Evolutionary conservation across 2,888 invertebrate genomes (phyloP), one percentile per base, ranked within the genome.

Genomic region (Sarcophaga variegata): DNA sequence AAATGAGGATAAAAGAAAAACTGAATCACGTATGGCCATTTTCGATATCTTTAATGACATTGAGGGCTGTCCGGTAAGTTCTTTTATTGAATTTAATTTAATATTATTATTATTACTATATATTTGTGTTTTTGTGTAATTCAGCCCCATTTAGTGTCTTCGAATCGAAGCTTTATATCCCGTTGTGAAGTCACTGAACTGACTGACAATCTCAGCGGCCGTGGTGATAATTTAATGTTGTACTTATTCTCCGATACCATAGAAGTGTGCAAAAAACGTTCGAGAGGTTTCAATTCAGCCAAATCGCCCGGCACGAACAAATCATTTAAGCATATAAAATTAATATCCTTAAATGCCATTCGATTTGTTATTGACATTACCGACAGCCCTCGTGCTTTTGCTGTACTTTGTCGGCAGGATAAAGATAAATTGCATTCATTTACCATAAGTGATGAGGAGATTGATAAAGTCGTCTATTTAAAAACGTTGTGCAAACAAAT

Each of bases 1-100:
- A 90, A 99, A 99, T 94, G 99, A 99, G 94, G 98, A 99, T 94
- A 99, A 99, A 94, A 95, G 99, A 90, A 97, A 97, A 94, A 98
- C 99, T 0, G 99, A 99, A 94, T 97, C 97, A 17, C 98, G 98
- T 93, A 95, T 98, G 92, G 98, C 97, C 90, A 97, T 99, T 95
- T 99, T 99, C 94, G 98, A 98, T 94, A 98, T 99, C 89, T 97
- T 99, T 94, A 98, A 99, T 93, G 99, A 99, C 93, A 99, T 99
- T 91, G 99, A 99, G 92, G 97, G 98, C 93, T 99, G 99, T 93
- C 99, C 99, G 88, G 97, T 97, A 93, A 94, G 94, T 94, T 25
- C 54, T 6, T 37, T 37, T 37, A 37, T 37, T 22, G 22, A 22
- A 67, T 45, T 25, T 6, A 11, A 49, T 66, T 3, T 54, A 77